Conservation (phyloP, 2,113 vertebrate species). For the Bos indicus region DNA sequence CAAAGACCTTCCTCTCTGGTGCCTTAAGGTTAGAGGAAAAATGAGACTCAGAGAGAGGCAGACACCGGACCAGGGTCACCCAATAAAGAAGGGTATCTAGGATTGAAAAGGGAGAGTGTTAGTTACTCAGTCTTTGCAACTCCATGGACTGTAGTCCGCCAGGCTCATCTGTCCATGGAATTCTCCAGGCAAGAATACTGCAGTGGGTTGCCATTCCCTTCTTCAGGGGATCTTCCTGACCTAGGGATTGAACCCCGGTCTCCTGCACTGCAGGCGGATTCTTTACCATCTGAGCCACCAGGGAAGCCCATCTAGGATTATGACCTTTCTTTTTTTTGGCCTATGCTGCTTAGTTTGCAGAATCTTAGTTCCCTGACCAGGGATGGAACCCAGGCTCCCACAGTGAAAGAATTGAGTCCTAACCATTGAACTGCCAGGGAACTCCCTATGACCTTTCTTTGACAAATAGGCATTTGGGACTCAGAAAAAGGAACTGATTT, state of each 20-base stretch:
- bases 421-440: background rate
- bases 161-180: background rate
- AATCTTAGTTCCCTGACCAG: background rate
- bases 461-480: background rate
- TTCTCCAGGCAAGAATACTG: background rate
- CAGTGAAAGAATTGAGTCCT: background rate
- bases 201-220: background rate
- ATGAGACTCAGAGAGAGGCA: background rate
- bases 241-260: background rate
- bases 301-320: background rate
- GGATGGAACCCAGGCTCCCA: background rate
- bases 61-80: background rate
- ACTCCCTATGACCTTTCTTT: background rate
- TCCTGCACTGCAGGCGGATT: background rate
- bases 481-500: background rate
- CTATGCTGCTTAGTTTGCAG: background rate
- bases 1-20: background rate
- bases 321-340: background rate
- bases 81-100: background rate
- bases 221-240: background rate
- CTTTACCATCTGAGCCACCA: background rate
- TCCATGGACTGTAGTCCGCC: background rate
- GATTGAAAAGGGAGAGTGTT: background rate
- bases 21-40: background rate
- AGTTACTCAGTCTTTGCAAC: background rate